Conservation (phyloP, 2,113 vertebrate species). For the Stigmatopora argus region DNA sequence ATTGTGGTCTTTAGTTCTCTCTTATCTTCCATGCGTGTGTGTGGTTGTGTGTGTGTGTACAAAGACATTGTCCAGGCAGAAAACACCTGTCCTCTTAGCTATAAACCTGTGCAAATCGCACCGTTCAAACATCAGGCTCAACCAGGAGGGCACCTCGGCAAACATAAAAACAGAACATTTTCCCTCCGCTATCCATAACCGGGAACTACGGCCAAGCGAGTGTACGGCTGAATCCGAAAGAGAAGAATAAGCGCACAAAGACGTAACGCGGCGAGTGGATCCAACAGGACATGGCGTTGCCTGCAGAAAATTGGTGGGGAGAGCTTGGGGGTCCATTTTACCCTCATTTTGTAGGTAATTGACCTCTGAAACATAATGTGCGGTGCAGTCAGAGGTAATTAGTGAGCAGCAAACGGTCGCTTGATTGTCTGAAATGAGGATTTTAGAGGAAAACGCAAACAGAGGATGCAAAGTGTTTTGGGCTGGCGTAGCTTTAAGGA, state of each 20-base stretch:
- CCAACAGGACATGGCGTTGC: constrained; percentile 78
- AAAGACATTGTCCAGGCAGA: constrained; percentile 69
- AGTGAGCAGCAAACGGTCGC: constrained; percentile 83
- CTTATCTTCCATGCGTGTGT: constrained; percentile 48
- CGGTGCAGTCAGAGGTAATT: constrained; percentile 94
- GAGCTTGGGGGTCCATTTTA: constrained; percentile 70
- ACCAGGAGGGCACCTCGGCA: constrained; percentile 65
- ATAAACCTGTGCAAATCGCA: constrained; percentile 76
- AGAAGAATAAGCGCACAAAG: constrained; percentile 47
- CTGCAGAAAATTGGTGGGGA: constrained; percentile 76
- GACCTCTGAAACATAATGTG: constrained; percentile 91
- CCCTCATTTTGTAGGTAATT: constrained; percentile 86
- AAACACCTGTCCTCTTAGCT: constrained; percentile 79
- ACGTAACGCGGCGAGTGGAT: constrained; percentile 77
- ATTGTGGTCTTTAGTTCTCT: constrained; percentile 14
- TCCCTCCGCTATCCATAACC: constrained; percentile 73
- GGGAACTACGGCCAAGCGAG: constrained; percentile 86
- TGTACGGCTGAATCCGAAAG: constrained; percentile 65
- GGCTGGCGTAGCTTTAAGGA: constrained; percentile 79
- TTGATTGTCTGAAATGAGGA: constrained; percentile 95
- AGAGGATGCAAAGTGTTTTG: constrained; percentile 81
- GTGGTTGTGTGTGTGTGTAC: constrained; percentile 55
- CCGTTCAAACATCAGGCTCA: constrained; percentile 81
- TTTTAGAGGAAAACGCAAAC: constrained; percentile 86
- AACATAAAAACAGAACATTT: constrained; percentile 62